A percentile compares a stretch with the other conserved stretches of the same genome.
Evolutionary conservation across 2,888 invertebrate genomes (phyloP).

Genomic region (Abscondita cerata): DNA sequence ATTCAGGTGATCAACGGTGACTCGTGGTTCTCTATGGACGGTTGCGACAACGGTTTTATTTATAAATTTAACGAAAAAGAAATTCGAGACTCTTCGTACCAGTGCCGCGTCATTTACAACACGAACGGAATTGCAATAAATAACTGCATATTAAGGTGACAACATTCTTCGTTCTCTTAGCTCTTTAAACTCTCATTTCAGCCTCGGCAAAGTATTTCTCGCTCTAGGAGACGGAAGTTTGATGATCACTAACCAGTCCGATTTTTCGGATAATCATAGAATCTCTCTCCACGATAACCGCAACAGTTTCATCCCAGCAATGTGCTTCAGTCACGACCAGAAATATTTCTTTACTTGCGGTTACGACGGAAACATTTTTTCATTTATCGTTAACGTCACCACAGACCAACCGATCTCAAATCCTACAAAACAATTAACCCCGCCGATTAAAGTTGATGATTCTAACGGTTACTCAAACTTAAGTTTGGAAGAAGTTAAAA

Average conservation of each 20-base stretch:
- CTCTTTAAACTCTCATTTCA: background rate
- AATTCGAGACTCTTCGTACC: slow-evolving; percentile 55
- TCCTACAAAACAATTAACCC: background rate
- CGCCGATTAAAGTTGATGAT: slow-evolving; percentile 50
- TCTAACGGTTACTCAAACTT: slow-evolving; percentile 52
- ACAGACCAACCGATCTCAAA: too few relatives aligned
- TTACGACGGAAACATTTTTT: slow-evolving; percentile 79
- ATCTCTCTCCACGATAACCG: slow-evolving; percentile 78
- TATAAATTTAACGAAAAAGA: slow-evolving; percentile 65
- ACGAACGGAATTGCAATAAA: slow-evolving; percentile 66
- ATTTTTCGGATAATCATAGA: slow-evolving; percentile 70
- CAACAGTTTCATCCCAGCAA: slow-evolving; percentile 70
- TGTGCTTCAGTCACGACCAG: slow-evolving; percentile 69
- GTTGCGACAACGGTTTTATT: slow-evolving; percentile 71
- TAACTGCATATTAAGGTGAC: slow-evolving; percentile 63
- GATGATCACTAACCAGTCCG: slow-evolving; percentile 64
- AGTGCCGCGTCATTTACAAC: slow-evolving; percentile 60
- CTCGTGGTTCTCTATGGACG: slow-evolving; percentile 69
- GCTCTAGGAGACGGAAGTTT: slow-evolving; percentile 69
- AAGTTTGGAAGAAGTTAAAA: slow-evolving; percentile 72
- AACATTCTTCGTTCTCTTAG: background rate
- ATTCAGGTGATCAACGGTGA: slow-evolving; percentile 62
- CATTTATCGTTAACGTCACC: slow-evolving; percentile 63
- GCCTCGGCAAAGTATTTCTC: slow-evolving; percentile 56
- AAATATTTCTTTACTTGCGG: slow-evolving; percentile 68